Evolutionary conservation across 2,113 vertebrate genomes (phyloP).

Genomic region (Salvelinus fontinalis): DNA sequence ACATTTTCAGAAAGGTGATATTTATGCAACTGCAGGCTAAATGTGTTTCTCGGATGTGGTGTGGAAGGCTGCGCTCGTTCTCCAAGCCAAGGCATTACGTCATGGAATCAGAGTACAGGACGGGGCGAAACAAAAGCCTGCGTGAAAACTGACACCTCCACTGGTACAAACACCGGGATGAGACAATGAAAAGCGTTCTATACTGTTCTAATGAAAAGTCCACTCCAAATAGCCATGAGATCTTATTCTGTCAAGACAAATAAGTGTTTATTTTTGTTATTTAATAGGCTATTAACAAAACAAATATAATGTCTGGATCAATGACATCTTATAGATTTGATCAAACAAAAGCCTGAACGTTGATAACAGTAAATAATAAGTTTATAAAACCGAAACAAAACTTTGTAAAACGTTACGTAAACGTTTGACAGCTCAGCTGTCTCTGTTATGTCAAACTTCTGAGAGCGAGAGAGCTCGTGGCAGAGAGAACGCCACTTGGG

Average conservation of each 20-base stretch:
- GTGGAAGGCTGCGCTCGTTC: background rate
- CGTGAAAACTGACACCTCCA: background rate
- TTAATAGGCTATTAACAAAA: too few relatives aligned
- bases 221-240: too few relatives aligned
- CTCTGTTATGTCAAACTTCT: constrained; percentile 37
- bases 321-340: background rate
- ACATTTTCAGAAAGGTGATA: background rate
- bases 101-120: constrained; percentile 73
- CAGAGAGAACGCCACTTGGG: background rate
- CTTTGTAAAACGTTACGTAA: too few relatives aligned
- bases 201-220: background rate
- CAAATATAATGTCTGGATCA: background rate
- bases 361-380: background rate
- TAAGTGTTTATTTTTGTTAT: background rate
- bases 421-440: background rate
- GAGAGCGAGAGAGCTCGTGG: too few relatives aligned
- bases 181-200: background rate
- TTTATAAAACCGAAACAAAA: background rate
- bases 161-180: background rate
- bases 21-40: background rate
- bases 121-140: constrained; percentile 70
- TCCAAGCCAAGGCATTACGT: constrained; percentile 68
- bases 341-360: background rate
- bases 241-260: background rate
- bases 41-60: background rate